Base-by-base conservation (phyloP, 1,140 invertebrate genomes). In the Aphelinus certus region DNA sequence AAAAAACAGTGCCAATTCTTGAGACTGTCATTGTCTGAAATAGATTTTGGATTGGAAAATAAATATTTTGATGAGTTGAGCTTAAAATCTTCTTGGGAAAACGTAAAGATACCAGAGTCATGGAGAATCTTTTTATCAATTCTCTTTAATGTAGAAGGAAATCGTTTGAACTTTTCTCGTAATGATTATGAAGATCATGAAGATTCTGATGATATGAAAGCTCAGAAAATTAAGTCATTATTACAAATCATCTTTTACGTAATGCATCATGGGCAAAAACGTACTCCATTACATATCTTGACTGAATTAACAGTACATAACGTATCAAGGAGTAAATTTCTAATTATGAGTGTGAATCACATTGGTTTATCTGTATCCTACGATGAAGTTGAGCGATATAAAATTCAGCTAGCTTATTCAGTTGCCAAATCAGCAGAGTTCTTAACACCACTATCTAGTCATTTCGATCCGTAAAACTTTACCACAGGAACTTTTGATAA, bases 401-500 rank as follows among this genome's bases (percentile, higher is more conserved):
- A 53, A 55, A 78, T 53, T 47, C 42, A 51, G 7, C 63, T 78
- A 53, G 75, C 72, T 7, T 55, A 9, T 7, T 79, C 57, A 64
- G 64, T 55, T n/a, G 63, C 69, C 4, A 3, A 53, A 58, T 49
- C n/a, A 4, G 62, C 9, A 63, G 7, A 46, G 48, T 43, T 51
- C 60, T 43, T 46, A 45, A 64, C 75, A 43, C 76, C 76, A 3
- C 26, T 77, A 42, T 76, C 78, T 7, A 72, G 46, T 49, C 74
- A 79, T 67, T 74, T 77, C 58, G 56, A 77, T 71, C 9, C 46
- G 42, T 10, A 67, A 7, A 74, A 64, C 3, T 79, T 76, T 48
- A 79, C 76, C 6, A 71, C 51, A 7, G 76, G 66, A 5, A 67
- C 71, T 43, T 77, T 79, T 51, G 76, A 77, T 46, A 77, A 77